Evolutionary conservation across 2,888 invertebrate species (phyloP), one percentile per base, ranked within the genome.

Genomic region (Pilophorus perplexus): DNA sequence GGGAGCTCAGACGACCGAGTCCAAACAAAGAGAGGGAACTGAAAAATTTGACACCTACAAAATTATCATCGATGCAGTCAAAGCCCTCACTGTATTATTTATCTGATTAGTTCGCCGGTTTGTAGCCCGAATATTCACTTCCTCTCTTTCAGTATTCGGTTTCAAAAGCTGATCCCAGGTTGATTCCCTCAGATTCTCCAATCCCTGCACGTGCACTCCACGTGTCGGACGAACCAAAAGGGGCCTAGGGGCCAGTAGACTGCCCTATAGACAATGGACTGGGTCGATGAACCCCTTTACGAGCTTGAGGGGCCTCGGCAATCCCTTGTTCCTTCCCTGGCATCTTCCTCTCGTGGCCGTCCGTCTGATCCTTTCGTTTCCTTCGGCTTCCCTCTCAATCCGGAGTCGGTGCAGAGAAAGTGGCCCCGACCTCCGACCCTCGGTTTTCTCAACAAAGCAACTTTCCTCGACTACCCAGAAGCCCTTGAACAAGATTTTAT

Each of bases 181-280:
- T 10, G 14, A 44, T 14, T 27, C 28, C 16, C 28, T 18, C 28
- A 33, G 33, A 54, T 33, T 12, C 6, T 33, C 6, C 33, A 20
- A n/a, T 12, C 22, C 33, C 33, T 20, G 38, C 59, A 59, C 59
- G 59, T 59, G 59, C 42, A 27, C 59, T 59, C 59, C 59, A 59
- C 59, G 59, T 59, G 59, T 42, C 42, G 59, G 25, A 14, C 18
- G 18, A 12, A 12, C 12, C 52, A 10, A n/a, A 40, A 59, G 59
- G 59, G 42, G 37, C 20, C 59, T 25, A 40, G 42, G 42, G 52
- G 52, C 52, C 59, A 40, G 59, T 18, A 59, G 59, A 59, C 59
- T 59, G 59, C 59, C 59, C 59, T 42, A 42, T 59, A 59, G 59
- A 59, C 59, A 59, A 59, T 59, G 59, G 59, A 18, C 59, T 40